phyloP scores from a whole-genome alignment of 2,113 vertebrate genomes.

The Mastomys coucha region DNA sequence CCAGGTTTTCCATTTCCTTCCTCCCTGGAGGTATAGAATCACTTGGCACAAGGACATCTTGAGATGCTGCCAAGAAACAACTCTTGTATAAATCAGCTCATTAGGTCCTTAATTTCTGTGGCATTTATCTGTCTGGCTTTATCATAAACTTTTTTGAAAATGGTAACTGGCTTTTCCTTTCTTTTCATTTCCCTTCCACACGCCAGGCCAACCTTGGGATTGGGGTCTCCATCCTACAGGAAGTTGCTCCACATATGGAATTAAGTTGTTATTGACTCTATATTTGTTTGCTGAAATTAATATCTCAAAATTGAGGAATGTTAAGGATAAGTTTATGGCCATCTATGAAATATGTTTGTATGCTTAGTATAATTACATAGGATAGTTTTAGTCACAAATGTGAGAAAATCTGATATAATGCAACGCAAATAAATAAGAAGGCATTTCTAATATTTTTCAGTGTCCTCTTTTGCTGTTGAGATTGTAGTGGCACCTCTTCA shows the following conservation, averaged over 20 bases:
- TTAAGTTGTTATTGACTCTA: background rate
- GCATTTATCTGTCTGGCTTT: slow-evolving; percentile 39
- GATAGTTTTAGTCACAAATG: background rate
- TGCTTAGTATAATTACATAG: slow-evolving; percentile 19
- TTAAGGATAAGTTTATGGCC: background rate
- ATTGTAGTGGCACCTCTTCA: background rate
- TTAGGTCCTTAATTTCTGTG: slow-evolving; percentile 56
- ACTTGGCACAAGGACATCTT: slow-evolving; percentile 46
- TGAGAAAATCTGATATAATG: slow-evolving; percentile 40
- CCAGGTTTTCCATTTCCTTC: slow-evolving; percentile 44
- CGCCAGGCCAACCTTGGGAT: background rate
- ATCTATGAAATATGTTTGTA: background rate
- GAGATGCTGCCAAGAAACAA: slow-evolving; percentile 51
- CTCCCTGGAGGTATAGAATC: slow-evolving; percentile 27
- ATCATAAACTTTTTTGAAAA: slow-evolving; percentile 6
- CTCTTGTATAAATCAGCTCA: slow-evolving; percentile 49
- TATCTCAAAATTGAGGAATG: slow-evolving; percentile 26
- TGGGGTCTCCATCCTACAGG: background rate
- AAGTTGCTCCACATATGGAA: accelerated
- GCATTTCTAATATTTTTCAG: background rate
- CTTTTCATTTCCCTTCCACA: background rate
- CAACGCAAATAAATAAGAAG: background rate
- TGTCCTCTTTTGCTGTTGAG: background rate
- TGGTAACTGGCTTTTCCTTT: background rate
- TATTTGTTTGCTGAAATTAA: slow-evolving; percentile 3